phyloP scores from a whole-genome alignment of 2,888 invertebrate genomes.

The Micoletzkya japonica region DNA sequence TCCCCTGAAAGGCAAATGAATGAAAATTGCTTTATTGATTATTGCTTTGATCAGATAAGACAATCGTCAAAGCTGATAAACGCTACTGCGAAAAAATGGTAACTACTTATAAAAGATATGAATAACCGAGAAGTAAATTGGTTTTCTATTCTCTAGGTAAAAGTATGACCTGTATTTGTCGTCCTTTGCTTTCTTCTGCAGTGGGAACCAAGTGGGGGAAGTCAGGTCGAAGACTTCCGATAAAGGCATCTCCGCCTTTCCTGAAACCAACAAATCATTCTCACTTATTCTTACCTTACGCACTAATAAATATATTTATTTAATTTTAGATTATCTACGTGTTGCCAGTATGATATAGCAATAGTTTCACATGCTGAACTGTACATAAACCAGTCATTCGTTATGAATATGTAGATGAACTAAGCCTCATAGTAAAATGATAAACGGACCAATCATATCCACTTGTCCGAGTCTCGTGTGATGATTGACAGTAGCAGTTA shows the following conservation, averaged over 20 bases:
- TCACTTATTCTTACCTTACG: not conserved
- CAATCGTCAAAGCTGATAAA: too few species aligned
- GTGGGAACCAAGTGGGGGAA: conserved; percentile 30
- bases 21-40: not conserved
- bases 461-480: conserved; percentile 19
- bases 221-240: conserved; percentile 4
- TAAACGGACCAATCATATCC: conserved; percentile 12
- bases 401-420: not conserved
- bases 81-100: too few species aligned
- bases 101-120: too few species aligned
- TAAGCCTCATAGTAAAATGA: not conserved
- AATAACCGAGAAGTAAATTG: too few species aligned
- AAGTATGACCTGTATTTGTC: conserved; percentile 40
- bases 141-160: not conserved
- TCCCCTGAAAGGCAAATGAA: conserved; percentile 28
- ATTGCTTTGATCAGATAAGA: not conserved
- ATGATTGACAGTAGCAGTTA: conserved; percentile 19
- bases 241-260: conserved; percentile 14
- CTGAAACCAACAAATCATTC: not conserved
- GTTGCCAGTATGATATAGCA: not conserved
- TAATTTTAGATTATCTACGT: not conserved
- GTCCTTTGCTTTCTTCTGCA: conserved; percentile 46
- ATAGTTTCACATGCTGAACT: not conserved
- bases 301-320: not conserved
- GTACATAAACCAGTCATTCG: not conserved